Evolutionary conservation across 2,888 invertebrate species (phyloP).

Genomic region (Orthosia gothica): DNA sequence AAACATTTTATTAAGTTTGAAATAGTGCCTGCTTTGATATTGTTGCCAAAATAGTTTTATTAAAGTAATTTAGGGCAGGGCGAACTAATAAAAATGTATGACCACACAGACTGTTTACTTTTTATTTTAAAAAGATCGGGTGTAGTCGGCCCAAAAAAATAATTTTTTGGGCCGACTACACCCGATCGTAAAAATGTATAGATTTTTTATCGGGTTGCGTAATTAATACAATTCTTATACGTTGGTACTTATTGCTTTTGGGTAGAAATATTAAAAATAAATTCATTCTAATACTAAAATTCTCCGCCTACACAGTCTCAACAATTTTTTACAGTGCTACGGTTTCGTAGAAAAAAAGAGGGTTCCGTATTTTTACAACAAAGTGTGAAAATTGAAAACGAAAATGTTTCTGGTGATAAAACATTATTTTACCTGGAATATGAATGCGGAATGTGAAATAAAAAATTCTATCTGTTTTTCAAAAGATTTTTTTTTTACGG

Average conservation of each 20-base stretch:
- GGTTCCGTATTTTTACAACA: conserved; percentile 29
- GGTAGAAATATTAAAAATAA: not conserved
- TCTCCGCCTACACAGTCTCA: not conserved
- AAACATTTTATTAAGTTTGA: conserved; percentile 19
- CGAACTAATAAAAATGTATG: conserved; percentile 15
- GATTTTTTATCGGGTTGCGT: too few relatives aligned
- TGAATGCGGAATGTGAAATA: conserved; percentile 12
- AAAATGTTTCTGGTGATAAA: too few relatives aligned
- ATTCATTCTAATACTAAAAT: conserved; percentile 17
- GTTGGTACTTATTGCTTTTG: too few relatives aligned
- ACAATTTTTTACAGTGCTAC: not conserved
- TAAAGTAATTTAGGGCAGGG: not conserved
- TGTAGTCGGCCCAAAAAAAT: too few relatives aligned
- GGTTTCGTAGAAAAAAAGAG: conserved; percentile 12
- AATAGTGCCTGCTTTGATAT: conserved; percentile 9
- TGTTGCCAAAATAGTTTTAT: not conserved
- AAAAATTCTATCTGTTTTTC: not conserved
- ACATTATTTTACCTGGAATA: conserved; percentile 13
- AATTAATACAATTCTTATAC: too few relatives aligned
- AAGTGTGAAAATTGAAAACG: conserved; percentile 24
- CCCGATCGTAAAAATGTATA: not conserved
- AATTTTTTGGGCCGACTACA: not conserved
- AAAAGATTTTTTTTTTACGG: not conserved
- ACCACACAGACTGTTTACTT: not conserved
- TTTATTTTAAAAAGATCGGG: too few relatives aligned